A percentile compares a stretch with the other conserved stretches of the same genome.
These are phyloP conservation scores for Andrena chrysosceles DNA, from an alignment of 2,888 invertebrate species.

Conservation along the genomic window DNA sequence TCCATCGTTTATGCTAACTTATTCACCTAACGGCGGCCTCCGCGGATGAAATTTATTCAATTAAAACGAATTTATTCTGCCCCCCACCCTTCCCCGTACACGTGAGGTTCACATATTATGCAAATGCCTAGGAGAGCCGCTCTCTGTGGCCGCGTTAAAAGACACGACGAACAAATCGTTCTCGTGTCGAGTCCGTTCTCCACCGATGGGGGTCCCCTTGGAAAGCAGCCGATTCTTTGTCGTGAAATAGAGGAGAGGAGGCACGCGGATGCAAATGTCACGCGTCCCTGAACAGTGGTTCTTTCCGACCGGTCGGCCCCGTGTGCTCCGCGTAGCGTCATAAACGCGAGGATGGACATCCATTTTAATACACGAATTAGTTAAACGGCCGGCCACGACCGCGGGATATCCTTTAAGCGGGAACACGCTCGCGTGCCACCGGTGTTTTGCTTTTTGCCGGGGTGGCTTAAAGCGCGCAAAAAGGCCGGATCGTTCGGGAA, in stretches of 20 bases:
- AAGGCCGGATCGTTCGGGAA: slow-evolving; percentile 62
- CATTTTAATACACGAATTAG: slow-evolving; percentile 80
- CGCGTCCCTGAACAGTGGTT: slow-evolving; percentile 25
- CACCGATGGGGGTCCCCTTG: slow-evolving; percentile 11
- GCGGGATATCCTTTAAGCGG: slow-evolving; percentile 52
- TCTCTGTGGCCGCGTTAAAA: slow-evolving; percentile 39
- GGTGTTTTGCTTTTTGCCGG: slow-evolving; percentile 65
- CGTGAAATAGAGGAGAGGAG: slow-evolving; percentile 5
- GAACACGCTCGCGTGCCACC: slow-evolving; percentile 72
- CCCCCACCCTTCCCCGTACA: not conserved
- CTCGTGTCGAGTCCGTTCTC: slow-evolving; percentile 33
- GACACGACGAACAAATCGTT: slow-evolving; percentile 68
- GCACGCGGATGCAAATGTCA: slow-evolving; percentile 59
- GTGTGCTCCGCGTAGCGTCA: slow-evolving; percentile 64
- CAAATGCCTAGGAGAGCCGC: slow-evolving; percentile 38
- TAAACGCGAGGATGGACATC: slow-evolving; percentile 68
- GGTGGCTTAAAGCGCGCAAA: slow-evolving; percentile 61
- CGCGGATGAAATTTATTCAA: slow-evolving; percentile 57
- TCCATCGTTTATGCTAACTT: slow-evolving; percentile 51
- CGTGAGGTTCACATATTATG: slow-evolving; percentile 62
- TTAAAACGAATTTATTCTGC: slow-evolving; percentile 61
- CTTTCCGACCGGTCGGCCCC: slow-evolving; percentile 23
- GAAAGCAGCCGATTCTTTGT: slow-evolving; percentile 8
- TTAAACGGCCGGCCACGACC: slow-evolving; percentile 66
- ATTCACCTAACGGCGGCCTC: slow-evolving; percentile 47